Percentiles rank a stretch among this genome's conserved stretches.
phyloP scores from a whole-genome alignment of 2,113 vertebrate species.

The Odontophorus gujanensis region DNA sequence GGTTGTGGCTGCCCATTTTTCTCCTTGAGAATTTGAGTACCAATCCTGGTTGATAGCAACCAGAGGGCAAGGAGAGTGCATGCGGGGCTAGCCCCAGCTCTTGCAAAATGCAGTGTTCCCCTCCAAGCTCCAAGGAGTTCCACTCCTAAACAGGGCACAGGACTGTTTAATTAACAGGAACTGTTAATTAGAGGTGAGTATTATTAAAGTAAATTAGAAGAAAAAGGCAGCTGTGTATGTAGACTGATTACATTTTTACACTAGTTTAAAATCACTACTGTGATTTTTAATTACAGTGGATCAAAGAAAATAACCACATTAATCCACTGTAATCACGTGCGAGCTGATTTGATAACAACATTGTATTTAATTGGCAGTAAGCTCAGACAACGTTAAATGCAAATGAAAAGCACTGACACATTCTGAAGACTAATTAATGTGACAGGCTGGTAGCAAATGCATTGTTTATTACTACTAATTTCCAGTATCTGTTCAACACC shows the following conservation, averaged over 20 bases:
- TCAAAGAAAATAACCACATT: constrained; percentile 62
- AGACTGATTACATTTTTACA: constrained; percentile 70
- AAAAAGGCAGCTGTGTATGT: constrained; percentile 40
- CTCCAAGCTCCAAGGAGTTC: neutral
- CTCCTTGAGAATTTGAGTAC: neutral
- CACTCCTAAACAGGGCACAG: neutral
- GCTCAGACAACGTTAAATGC: constrained; percentile 51
- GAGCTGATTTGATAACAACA: constrained; percentile 62
- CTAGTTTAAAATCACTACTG: constrained; percentile 67
- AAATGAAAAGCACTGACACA: constrained; percentile 60
- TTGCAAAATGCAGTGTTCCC: neutral
- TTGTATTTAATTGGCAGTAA: constrained; percentile 58
- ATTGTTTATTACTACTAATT: constrained; percentile 68
- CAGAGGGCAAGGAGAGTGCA: accelerated
- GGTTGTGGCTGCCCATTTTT: neutral
- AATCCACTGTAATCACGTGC: constrained; percentile 53
- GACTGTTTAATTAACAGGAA: neutral
- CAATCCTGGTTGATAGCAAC: accelerated
- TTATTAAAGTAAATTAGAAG: constrained; percentile 56
- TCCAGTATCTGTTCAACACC: constrained; percentile 63
- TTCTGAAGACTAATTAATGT: constrained; percentile 61
- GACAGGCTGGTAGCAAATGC: constrained; percentile 55
- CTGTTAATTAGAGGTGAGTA: constrained; percentile 29
- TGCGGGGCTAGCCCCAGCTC: accelerated
- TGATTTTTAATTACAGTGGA: constrained; percentile 67